Percentiles rank a stretch among this genome's conserved stretches.
Conservation (phyloP, 37 sponge, comb jelly and placozoan species). For the Aphrocallistes beatrix region DNA sequence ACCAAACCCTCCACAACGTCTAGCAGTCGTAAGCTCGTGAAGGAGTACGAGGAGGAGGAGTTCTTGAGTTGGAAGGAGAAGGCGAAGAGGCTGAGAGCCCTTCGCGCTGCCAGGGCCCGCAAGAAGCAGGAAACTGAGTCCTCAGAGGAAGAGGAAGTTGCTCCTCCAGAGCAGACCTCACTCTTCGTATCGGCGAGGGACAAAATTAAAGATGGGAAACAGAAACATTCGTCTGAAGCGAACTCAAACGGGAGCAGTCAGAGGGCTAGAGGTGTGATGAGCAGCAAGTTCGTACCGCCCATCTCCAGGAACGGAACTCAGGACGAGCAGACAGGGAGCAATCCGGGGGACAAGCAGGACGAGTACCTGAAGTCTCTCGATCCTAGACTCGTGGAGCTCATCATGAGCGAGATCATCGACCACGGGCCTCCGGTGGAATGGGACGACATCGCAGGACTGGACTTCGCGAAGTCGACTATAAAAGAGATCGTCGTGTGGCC, state of each 20-base stretch:
- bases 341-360: constrained; percentile 20
- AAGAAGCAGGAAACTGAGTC: background rate
- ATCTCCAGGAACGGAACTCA: background rate
- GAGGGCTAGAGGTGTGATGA: background rate
- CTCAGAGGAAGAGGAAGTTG: background rate
- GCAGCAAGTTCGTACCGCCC: background rate
- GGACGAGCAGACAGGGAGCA: background rate
- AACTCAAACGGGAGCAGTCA: background rate
- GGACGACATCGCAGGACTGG: constrained; percentile 92
- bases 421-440: constrained; percentile 77
- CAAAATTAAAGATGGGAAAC: background rate
- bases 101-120: background rate
- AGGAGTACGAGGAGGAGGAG: background rate
- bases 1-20: background rate
- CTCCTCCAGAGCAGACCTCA: background rate
- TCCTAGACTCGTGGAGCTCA: constrained; percentile 78
- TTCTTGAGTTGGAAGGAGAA: background rate
- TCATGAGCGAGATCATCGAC: constrained; percentile 93
- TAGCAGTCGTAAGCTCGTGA: background rate
- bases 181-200: background rate
- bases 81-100: background rate
- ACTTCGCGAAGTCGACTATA: constrained; percentile 90
- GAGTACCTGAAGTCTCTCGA: constrained; percentile 75
- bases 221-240: background rate
- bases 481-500: constrained; percentile 97